Conservation (phyloP, 92 coral and sea anemone genomes). For the Anthopleura xanthogrammica region DNA sequence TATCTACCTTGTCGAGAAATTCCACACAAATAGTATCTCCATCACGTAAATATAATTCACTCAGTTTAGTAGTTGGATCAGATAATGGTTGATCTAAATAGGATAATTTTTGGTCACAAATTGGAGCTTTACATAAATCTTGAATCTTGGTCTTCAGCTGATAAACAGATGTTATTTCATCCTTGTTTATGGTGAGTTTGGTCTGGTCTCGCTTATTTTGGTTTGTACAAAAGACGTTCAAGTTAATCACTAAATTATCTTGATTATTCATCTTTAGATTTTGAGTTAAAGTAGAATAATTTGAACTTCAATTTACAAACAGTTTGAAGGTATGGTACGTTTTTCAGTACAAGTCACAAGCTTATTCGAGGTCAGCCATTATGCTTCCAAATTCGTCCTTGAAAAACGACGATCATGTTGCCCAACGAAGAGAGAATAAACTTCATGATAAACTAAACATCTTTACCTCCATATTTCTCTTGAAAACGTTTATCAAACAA, state of each 20-base stretch:
- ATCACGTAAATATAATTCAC: constrained; percentile 57
- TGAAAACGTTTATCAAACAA: not conserved
- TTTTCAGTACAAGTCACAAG: too few relatives aligned
- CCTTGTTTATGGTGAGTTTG: constrained; percentile 3
- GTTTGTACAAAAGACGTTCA: constrained; percentile 15
- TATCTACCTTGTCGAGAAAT: constrained; percentile 50
- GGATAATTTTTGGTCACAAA: constrained; percentile 64
- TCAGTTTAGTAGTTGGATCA: constrained; percentile 34
- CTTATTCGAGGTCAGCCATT: too few relatives aligned
- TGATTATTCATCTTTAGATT: constrained; percentile 3
- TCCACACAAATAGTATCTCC: constrained; percentile 59
- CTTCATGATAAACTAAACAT: too few relatives aligned
- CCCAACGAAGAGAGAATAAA: too few relatives aligned
- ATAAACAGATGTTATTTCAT: constrained; percentile 7
- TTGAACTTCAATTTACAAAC: not conserved
- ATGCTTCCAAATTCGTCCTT: too few relatives aligned
- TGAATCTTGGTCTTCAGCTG: constrained; percentile 45
- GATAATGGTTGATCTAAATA: constrained; percentile 49
- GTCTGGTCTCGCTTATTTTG: not conserved
- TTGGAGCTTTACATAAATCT: constrained; percentile 54
- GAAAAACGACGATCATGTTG: too few relatives aligned
- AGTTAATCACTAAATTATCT: constrained; percentile 11
- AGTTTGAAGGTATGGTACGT: too few relatives aligned
- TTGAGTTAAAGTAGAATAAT: not conserved
- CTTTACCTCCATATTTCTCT: not conserved